phyloP scores from a whole-genome alignment of 2,797 vertebrate species.

The Myotis vivesi region DNA sequence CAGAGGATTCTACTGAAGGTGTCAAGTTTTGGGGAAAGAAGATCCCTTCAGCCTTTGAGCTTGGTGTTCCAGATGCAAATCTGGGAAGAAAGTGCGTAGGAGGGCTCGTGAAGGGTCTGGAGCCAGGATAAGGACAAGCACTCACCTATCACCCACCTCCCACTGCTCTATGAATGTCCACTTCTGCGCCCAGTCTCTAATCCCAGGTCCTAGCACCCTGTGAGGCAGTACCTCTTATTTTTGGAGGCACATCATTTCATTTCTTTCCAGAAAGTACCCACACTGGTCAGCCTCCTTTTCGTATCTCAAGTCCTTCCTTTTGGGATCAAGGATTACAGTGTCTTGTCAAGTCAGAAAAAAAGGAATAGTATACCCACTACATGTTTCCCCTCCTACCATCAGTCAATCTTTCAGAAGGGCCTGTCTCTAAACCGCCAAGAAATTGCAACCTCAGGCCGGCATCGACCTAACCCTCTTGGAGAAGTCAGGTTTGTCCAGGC shows the following conservation, averaged over 20 bases:
- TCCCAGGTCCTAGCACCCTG: not conserved
- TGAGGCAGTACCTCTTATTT: not conserved
- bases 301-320: not conserved
- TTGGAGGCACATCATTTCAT: not conserved
- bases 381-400: not conserved
- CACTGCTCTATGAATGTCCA: rapidly evolving
- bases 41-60: not conserved
- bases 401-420: not conserved
- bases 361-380: not conserved
- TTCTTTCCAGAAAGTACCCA: not conserved
- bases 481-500: not conserved
- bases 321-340: not conserved
- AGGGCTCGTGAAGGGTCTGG: not conserved
- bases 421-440: not conserved
- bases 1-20: not conserved
- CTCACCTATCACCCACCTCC: not conserved
- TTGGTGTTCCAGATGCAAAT: not conserved
- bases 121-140: not conserved
- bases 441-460: not conserved
- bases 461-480: not conserved
- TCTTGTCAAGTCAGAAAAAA: not conserved
- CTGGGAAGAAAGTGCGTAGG: not conserved
- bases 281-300: not conserved
- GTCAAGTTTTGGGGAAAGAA: not conserved
- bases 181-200: not conserved